Base-by-base conservation (phyloP, 1,140 invertebrate genomes). In the Plectrocnemia conspersa region DNA sequence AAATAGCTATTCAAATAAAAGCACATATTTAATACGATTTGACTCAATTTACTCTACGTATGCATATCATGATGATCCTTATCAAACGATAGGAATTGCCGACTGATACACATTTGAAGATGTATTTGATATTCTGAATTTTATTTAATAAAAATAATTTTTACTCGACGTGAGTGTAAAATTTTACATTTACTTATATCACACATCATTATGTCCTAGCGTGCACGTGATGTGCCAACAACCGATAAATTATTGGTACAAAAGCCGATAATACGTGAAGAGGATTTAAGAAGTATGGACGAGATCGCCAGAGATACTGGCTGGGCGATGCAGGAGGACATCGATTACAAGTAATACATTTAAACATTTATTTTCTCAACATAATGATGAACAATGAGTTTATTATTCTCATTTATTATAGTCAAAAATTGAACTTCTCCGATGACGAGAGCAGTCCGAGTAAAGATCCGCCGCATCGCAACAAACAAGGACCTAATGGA, bases 321-420 rank as follows among this genome's bases (percentile, higher is more conserved):
- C 46, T 97, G 93, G 93, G 87, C 88, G 19, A 83, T 84, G 56
- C 84, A 92, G 58, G 91, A 92, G 70, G 91, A 94, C 68, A 91
- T 96, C 67, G 93, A 96, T 75, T 97, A 95, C 69, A 92, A 93
- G 83, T 85, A 65, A 75, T n/a, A n/a, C n/a, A n/a, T n/a, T n/a
- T n/a, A 75, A 75, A 44, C 19, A 18, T 23, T 33, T 59, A 13
- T 47, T 7, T 36, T 4, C 9, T 16, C 9, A n/a, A 18, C 36
- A 24, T 1, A 52, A 36, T 13, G 15, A 40, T 35, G 32, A 42
- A 7, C 53, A 23, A 10, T 40, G 13, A 11, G 13, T 25, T 41
- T 50, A 23, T 21, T 27, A 18, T 52, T 1, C 13, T 16, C n/a
- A n/a, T n/a, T n/a, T n/a, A n/a, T n/a, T n/a, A n/a, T n/a, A 85